Evolutionary conservation across 1,140 invertebrate genomes (phyloP).

Genomic region (Bicyclus anynana): DNA sequence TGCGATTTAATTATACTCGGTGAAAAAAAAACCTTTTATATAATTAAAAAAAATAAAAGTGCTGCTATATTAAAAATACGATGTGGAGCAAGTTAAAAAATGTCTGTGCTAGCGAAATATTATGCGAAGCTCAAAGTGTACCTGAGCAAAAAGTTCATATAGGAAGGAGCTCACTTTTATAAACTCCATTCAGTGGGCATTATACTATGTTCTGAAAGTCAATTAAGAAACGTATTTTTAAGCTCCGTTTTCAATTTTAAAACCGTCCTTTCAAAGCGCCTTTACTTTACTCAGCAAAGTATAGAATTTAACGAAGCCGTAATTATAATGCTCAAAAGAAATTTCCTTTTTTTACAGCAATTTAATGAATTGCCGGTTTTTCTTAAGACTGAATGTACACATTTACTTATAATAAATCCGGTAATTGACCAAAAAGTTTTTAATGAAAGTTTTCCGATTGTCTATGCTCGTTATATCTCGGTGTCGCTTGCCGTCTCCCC

Average conservation of each 20-base stretch:
- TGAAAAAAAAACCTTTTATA: neutral
- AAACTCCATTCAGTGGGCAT: constrained; percentile 39
- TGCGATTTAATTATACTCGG: too few relatives aligned
- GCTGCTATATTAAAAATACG: neutral
- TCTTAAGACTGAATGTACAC: constrained; percentile 43
- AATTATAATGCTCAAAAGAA: constrained; percentile 71
- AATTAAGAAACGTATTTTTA: constrained; percentile 57
- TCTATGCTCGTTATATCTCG: neutral
- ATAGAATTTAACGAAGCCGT: constrained; percentile 68
- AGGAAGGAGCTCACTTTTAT: constrained; percentile 17
- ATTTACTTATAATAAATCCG: constrained; percentile 25
- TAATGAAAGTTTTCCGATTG: constrained; percentile 19
- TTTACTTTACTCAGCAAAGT: constrained; percentile 63
- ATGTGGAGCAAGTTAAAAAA: neutral
- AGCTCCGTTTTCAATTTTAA: constrained; percentile 57
- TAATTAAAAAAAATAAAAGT: neutral
- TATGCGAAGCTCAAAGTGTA: neutral
- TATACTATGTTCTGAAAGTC: constrained; percentile 50
- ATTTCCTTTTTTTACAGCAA: constrained; percentile 47
- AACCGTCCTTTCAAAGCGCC: constrained; percentile 57
- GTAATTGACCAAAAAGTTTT: constrained; percentile 34
- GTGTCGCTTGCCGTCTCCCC: neutral
- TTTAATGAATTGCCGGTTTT: constrained; percentile 64
- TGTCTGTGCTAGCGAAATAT: neutral
- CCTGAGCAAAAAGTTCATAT: constrained; percentile 13